Evolutionary conservation across 1,140 invertebrate genomes (phyloP).

Genomic region (Mamestra configurata): DNA sequence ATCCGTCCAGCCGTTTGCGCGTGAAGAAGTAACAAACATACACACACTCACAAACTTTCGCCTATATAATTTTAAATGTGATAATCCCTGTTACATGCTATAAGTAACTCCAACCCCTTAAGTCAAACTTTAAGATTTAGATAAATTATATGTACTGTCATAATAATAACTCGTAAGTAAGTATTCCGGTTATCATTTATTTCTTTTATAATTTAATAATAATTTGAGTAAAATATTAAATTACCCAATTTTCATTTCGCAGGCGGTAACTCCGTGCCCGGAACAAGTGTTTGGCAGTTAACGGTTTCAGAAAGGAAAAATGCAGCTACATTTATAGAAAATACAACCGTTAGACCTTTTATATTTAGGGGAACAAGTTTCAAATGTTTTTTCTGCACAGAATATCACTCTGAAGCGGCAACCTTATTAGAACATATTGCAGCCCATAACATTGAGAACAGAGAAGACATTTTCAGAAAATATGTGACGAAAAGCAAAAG

Average conservation of each 20-base stretch:
- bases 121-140: too few relatives aligned
- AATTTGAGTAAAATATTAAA: too few relatives aligned
- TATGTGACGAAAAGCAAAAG: constrained; percentile 70
- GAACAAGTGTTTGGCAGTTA: constrained; percentile 67
- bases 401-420: constrained; percentile 64
- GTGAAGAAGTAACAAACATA: too few relatives aligned
- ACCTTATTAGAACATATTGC: constrained; percentile 65
- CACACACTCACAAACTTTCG: too few relatives aligned
- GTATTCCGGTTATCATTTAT: too few relatives aligned
- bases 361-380: constrained; percentile 70
- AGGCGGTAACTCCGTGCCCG: constrained; percentile 45
- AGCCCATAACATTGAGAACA: constrained; percentile 54
- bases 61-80: too few relatives aligned
- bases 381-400: constrained; percentile 73
- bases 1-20: too few relatives aligned
- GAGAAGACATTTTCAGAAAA: constrained; percentile 62
- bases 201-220: too few relatives aligned
- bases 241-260: constrained; percentile 53
- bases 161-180: too few relatives aligned
- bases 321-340: constrained; percentile 55
- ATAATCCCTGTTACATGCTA: too few relatives aligned
- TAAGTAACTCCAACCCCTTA: too few relatives aligned
- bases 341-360: constrained; percentile 65
- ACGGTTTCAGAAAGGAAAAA: constrained; percentile 72
- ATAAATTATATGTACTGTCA: too few relatives aligned